Evolutionary conservation across 2,888 invertebrate species (phyloP).

Genomic region (Amphipoea lucens): DNA sequence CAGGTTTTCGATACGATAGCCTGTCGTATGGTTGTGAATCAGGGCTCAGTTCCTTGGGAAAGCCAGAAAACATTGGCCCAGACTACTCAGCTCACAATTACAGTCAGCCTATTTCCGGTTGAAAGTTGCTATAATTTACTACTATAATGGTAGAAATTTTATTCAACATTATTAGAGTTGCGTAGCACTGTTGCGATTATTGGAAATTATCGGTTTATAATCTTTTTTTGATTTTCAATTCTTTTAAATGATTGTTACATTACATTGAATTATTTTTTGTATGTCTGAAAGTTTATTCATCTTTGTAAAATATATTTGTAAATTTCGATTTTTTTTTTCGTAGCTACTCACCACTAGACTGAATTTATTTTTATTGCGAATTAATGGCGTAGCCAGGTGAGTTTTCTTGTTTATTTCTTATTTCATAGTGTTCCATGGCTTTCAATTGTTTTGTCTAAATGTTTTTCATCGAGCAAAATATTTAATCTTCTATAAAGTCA

Average conservation of each 20-base stretch:
- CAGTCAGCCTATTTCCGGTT: not conserved
- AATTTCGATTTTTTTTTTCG: constrained; percentile 31
- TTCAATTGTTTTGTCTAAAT: constrained; percentile 90
- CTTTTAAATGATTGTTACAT: not conserved
- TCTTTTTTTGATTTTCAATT: not conserved
- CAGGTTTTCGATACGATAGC: too few species aligned
- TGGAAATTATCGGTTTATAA: constrained; percentile 22
- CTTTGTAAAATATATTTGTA: not conserved
- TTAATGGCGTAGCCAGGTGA: constrained; percentile 91
- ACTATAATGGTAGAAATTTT: constrained; percentile 20
- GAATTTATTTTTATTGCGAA: constrained; percentile 90
- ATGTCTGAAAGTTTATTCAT: not conserved
- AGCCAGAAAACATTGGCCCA: not conserved
- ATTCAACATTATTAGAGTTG: constrained; percentile 19
- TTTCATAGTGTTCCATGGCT: constrained; percentile 87
- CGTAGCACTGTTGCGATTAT: not conserved
- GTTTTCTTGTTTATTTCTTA: constrained; percentile 90
- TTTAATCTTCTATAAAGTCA: constrained; percentile 86
- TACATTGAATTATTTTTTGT: not conserved
- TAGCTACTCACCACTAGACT: constrained; percentile 64
- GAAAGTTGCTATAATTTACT: not conserved
- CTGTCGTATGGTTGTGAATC: too few species aligned
- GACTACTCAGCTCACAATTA: not conserved
- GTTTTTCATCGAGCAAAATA: constrained; percentile 88
- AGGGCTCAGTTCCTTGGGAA: not conserved